Percentiles rank a stretch among this genome's conserved stretches.
Conservation (phyloP, 2,888 invertebrate species). For the Dinocampus coccinellae region DNA sequence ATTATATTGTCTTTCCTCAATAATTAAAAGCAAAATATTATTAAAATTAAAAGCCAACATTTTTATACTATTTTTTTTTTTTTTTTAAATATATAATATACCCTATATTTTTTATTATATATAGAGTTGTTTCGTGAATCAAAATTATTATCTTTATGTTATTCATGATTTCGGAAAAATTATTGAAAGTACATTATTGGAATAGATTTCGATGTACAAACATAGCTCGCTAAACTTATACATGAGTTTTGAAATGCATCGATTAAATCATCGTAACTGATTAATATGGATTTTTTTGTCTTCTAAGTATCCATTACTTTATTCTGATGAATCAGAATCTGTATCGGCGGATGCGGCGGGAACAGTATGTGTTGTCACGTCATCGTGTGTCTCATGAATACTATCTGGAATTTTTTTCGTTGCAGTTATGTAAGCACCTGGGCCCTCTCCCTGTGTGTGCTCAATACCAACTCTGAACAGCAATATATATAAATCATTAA, state of each 20-base stretch:
- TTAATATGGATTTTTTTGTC: background rate
- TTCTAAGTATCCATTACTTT: slow-evolving; percentile 46
- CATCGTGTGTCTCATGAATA: slow-evolving; percentile 60
- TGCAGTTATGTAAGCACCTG: slow-evolving; percentile 78
- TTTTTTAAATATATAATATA: background rate
- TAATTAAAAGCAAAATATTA: slow-evolving; percentile 58
- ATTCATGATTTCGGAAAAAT: background rate
- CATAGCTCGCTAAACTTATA: background rate
- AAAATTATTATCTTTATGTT: background rate
- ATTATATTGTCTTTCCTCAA: slow-evolving; percentile 65
- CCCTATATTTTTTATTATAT: background rate
- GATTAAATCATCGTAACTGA: too few relatives aligned
- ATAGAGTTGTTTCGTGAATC: background rate
- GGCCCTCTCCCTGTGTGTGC: slow-evolving; percentile 82
- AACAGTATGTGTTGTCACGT: slow-evolving; percentile 59
- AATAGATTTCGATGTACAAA: background rate
- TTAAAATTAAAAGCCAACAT: slow-evolving; percentile 33
- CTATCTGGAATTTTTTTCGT: slow-evolving; percentile 69
- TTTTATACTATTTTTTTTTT: background rate
- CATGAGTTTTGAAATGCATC: background rate
- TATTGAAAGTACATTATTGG: background rate
- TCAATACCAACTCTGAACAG: slow-evolving; percentile 89
- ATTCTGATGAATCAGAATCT: slow-evolving; percentile 72
- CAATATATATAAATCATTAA: too few relatives aligned
- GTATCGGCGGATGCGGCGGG: slow-evolving; percentile 68